phyloP scores from a whole-genome alignment of 2,888 invertebrate genomes.

The Loripinus fragilis region DNA sequence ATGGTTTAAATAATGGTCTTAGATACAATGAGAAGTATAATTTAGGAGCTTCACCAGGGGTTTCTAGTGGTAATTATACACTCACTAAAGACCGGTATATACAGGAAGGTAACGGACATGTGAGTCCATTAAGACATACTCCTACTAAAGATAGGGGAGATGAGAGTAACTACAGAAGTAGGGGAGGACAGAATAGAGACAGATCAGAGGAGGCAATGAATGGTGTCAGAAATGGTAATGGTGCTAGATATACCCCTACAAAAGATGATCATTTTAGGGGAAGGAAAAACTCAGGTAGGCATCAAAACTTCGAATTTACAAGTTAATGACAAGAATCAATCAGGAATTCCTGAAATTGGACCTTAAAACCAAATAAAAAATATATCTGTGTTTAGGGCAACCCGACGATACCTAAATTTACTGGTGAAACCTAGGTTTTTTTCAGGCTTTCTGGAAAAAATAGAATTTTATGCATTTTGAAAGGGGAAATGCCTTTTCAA shows the following conservation, averaged over 20 bases:
- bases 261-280: constrained; percentile 66
- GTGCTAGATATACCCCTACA: constrained; percentile 62
- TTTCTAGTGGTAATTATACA: neutral
- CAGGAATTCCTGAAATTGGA: too few relatives aligned
- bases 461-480: too few relatives aligned
- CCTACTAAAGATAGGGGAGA: constrained; percentile 31
- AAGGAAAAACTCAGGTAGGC: constrained; percentile 70
- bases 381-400: too few relatives aligned
- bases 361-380: too few relatives aligned
- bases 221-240: constrained; percentile 37
- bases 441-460: too few relatives aligned
- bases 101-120: constrained; percentile 22
- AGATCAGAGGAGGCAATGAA: constrained; percentile 30
- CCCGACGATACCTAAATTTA: too few relatives aligned
- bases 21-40: constrained; percentile 19
- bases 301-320: too few relatives aligned
- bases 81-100: neutral
- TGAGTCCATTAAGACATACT: constrained; percentile 36
- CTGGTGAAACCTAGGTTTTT: too few relatives aligned
- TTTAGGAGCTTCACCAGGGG: neutral
- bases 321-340: too few relatives aligned
- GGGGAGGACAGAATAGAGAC: neutral
- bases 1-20: constrained; percentile 9
- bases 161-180: neutral
- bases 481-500: too few relatives aligned